phyloP scores from a whole-genome alignment of 1,140 invertebrate genomes.

The Drosophila fuyamai region DNA sequence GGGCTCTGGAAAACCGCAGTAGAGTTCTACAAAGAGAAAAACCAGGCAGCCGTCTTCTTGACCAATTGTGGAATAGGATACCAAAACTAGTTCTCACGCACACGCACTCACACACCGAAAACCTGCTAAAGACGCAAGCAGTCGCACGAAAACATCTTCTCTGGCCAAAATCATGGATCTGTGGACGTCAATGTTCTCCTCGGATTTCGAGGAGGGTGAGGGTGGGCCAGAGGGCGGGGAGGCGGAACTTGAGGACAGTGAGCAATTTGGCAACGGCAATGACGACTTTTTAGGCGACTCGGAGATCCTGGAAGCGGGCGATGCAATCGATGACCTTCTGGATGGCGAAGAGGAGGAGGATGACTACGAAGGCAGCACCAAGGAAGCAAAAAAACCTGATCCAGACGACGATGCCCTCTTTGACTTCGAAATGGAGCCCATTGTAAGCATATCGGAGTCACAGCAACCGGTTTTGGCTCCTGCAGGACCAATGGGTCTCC shows the following conservation, averaged over 20 bases:
- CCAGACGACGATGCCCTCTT: constrained; percentile 78
- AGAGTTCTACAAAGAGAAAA: constrained; percentile 28
- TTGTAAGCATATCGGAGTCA: constrained; percentile 49
- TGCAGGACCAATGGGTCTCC: constrained; percentile 9
- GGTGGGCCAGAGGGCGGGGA: constrained; percentile 1
- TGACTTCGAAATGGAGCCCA: constrained; percentile 71
- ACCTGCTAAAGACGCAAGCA: constrained; percentile 11
- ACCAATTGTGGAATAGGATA: constrained; percentile 51
- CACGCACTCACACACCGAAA: constrained; percentile 26
- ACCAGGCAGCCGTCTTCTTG: constrained; percentile 12
- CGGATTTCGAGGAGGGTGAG: constrained; percentile 65
- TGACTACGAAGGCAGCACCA: constrained; percentile 2
- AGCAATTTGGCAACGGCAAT: constrained; percentile 48
- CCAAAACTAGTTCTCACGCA: constrained; percentile 68
- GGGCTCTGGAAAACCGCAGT: not conserved
- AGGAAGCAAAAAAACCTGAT: constrained; percentile 39
- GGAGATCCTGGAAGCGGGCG: constrained; percentile 25
- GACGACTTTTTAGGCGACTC: constrained; percentile 19
- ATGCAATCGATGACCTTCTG: constrained; percentile 37
- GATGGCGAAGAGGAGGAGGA: constrained; percentile 42
- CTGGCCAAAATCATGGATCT: constrained; percentile 67
- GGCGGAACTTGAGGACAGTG: constrained; percentile 24
- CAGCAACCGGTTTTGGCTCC: constrained; percentile 19
- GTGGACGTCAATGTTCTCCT: constrained; percentile 80
- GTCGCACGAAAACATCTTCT: constrained; percentile 10